Evolutionary conservation across 2,113 vertebrate species (phyloP).

Genomic region (Dipodomys spectabilis): DNA sequence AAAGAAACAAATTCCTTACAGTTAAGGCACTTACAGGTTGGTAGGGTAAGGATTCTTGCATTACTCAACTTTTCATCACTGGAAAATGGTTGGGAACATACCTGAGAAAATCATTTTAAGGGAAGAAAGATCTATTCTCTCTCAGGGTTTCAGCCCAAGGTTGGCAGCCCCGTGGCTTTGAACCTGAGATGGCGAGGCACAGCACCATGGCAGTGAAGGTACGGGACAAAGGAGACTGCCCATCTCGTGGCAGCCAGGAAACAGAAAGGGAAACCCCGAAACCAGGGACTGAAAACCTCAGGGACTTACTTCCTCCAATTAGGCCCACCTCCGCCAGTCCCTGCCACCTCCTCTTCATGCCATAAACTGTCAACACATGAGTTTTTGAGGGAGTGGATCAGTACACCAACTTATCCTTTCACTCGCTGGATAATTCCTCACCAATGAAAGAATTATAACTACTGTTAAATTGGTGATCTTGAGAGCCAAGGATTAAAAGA

Average conservation of each 20-base stretch:
- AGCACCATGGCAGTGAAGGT: not conserved
- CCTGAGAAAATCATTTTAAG: not conserved
- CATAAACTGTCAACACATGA: not conserved
- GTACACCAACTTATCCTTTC: not conserved
- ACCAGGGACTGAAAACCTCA: too few relatives aligned
- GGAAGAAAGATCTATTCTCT: not conserved
- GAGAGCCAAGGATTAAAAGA: not conserved
- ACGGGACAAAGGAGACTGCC: not conserved
- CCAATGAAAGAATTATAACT: not conserved
- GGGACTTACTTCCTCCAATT: not conserved
- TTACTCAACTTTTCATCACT: not conserved
- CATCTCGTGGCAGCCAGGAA: not conserved
- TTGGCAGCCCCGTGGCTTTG: not conserved
- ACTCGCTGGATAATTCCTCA: not conserved
- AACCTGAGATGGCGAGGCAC: not conserved
- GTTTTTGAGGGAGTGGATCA: not conserved
- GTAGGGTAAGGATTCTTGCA: not conserved
- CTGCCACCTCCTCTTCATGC: not conserved
- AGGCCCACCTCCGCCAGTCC: not conserved
- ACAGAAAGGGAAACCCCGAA: too few relatives aligned
- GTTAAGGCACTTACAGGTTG: not conserved
- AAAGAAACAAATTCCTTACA: not conserved
- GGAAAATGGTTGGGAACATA: not conserved
- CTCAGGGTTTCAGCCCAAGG: not conserved
- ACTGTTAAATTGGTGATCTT: not conserved